Conservation (phyloP, 2,113 vertebrate genomes). For the Chaetops frenatus region DNA sequence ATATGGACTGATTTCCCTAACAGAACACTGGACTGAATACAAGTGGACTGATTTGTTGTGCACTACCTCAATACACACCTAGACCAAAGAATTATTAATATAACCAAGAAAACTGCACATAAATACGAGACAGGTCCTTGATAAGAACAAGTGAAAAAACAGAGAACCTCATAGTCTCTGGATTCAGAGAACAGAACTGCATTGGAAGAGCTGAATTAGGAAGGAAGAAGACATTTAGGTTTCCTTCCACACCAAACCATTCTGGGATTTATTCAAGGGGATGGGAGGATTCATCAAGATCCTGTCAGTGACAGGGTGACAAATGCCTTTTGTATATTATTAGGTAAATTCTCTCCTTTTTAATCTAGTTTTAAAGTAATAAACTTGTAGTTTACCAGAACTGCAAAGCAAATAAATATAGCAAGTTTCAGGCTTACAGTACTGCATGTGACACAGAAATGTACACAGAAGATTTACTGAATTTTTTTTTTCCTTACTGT, state of each 20-base stretch:
- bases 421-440: neutral
- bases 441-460: neutral
- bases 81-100: neutral
- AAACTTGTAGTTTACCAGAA: neutral
- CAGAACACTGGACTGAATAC: neutral
- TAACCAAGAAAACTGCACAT: neutral
- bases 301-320: neutral
- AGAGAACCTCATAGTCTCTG: neutral
- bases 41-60: neutral
- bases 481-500: neutral
- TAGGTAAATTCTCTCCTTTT: neutral
- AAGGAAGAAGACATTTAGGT: neutral
- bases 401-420: neutral
- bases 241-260: neutral
- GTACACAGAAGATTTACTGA: neutral
- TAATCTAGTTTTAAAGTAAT: neutral
- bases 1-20: neutral
- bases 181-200: neutral
- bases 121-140: neutral
- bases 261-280: neutral
- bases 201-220: neutral
- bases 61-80: neutral
- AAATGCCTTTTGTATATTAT: neutral
- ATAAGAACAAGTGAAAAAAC: neutral
- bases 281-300: neutral